Base-by-base conservation (phyloP, 92 coral and sea anemone genomes). In the Desmophyllum pertusum region DNA sequence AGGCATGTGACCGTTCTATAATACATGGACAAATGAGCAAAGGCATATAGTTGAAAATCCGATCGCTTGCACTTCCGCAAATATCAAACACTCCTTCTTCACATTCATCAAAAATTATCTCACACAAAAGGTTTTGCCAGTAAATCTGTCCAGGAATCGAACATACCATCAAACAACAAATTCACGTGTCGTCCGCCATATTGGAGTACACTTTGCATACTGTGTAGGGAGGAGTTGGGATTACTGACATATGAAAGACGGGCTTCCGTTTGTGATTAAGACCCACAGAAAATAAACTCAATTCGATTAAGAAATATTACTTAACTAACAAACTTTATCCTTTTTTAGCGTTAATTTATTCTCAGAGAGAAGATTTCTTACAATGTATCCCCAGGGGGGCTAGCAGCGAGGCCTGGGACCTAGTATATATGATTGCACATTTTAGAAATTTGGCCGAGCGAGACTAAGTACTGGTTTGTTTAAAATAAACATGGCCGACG, bases 11-110 rank as follows among this genome's bases (percentile, higher is more conserved):
- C 9, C 53, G 64, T 86, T 85, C 85, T 36, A 69, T 77, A 2
- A 89, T 70, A 61, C 89, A 85, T 4, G 92, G 92, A 50, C 89
- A 89, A 79, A 80, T n/a, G 23, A 61, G 64, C 68, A 84, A 39
- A 40, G 43, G 15, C 51, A 70, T 25, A 14, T 1, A 42, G 15
- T 29, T 27, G 43, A 23, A 68, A 38, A 2, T 68, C 42, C 10
- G 25, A 37, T 18, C 5, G 29, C 29, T 0, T 21, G 61, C 21
- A 57, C 8, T 31, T n/a, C 33, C 17, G 65, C 65, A 59, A 10
- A 25, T 21, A 25, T 59, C 0, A 25, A 27, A 59, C 27, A 21
- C 35, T 14, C 33, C 14, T n/a, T 38, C 0, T 70, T 37, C 6
- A 37, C 23, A 64, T 64, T 31, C 70, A 66, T 33, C 42, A 35